Evolutionary conservation across 2,888 invertebrate species (phyloP).

Genomic region (Charanyca ferruginea): DNA sequence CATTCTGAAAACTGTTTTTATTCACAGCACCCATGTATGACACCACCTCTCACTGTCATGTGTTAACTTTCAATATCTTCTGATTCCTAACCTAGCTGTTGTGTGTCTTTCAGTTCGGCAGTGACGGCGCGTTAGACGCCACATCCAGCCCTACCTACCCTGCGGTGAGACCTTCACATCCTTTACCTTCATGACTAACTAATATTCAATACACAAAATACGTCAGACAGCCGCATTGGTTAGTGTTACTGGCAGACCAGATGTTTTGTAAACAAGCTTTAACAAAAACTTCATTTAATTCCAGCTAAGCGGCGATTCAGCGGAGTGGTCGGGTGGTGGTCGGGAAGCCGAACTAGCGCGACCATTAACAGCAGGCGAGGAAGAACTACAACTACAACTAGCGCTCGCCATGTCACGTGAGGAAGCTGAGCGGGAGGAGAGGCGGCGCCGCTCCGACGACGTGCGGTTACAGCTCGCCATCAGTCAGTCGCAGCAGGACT

Average conservation of each 20-base stretch:
- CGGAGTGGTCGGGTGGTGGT: conserved; percentile 75
- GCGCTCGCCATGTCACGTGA: conserved; percentile 99
- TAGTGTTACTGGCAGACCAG: not conserved
- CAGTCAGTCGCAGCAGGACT: conserved; percentile 98
- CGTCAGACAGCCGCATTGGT: no score
- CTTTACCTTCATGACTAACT: not conserved
- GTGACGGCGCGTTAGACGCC: conserved; percentile 95
- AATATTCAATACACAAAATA: no score
- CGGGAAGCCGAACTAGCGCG: conserved; percentile 97
- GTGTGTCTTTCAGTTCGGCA: conserved; percentile 91
- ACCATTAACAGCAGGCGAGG: conserved; percentile 99
- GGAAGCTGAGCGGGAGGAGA: conserved; percentile 99
- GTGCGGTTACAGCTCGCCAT: conserved; percentile 98
- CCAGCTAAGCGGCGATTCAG: conserved; percentile 69
- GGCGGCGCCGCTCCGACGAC: conserved; percentile 98
- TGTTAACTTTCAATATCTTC: conserved; percentile 14
- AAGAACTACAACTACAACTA: conserved; percentile 99
- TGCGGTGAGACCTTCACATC: conserved; percentile 76
- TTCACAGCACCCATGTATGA: not conserved
- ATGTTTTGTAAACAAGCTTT: not conserved
- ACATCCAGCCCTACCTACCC: conserved; percentile 93
- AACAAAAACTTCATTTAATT: not conserved
- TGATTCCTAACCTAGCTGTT: conserved; percentile 16
- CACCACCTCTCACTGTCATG: not conserved
- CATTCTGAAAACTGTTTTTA: no score